Evolutionary conservation across 2,888 invertebrate genomes (phyloP).

Genomic region (Melinaea menophilus): DNA sequence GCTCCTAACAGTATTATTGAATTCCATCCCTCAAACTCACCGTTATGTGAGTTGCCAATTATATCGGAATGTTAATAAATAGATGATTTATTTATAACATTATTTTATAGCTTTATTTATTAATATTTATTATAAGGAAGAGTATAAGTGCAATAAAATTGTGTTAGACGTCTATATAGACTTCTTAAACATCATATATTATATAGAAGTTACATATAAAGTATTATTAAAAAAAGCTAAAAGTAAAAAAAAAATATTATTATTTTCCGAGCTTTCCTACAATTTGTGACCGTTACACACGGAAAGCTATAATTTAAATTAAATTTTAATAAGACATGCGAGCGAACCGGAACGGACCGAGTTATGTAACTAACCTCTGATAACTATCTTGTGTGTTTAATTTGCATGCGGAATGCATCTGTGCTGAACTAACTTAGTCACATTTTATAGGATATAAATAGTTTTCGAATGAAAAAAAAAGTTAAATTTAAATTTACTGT

Average conservation of each 20-base stretch:
- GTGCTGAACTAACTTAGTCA: conserved; percentile 8
- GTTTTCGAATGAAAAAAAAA: too few relatives aligned
- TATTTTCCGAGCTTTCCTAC: not conserved
- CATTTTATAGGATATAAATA: not conserved
- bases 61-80: conserved; percentile 18
- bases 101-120: not conserved
- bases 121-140: too few relatives aligned
- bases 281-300: conserved; percentile 1
- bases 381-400: conserved; percentile 31
- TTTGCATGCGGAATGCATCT: conserved; percentile 29
- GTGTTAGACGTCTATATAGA: too few relatives aligned
- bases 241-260: not conserved
- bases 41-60: conserved; percentile 30
- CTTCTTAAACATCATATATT: too few relatives aligned
- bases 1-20: conserved; percentile 27
- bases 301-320: conserved; percentile 4
- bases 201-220: too few relatives aligned
- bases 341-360: conserved; percentile 19
- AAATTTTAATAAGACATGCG: conserved; percentile 10
- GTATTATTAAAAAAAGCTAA: not conserved
- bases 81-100: conserved; percentile 1
- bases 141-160: too few relatives aligned
- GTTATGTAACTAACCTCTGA: conserved; percentile 28
- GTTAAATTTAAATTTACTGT: too few relatives aligned
- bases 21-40: conserved; percentile 27